Conservation (phyloP, 2,797 vertebrate genomes). For the Lagothrix lagotricha region DNA sequence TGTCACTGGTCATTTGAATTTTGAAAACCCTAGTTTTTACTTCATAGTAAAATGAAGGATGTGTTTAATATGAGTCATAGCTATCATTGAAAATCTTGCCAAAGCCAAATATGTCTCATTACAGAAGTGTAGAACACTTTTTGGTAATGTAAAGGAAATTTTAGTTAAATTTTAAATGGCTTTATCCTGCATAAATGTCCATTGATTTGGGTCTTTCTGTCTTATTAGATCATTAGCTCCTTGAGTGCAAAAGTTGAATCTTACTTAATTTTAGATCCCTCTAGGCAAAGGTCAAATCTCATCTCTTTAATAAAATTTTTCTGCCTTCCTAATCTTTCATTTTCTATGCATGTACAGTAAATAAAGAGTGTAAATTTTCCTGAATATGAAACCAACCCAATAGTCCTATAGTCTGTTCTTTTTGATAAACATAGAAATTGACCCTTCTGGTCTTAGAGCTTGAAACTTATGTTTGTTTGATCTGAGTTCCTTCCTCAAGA, state of each 20-base stretch:
- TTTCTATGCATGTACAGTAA: not conserved
- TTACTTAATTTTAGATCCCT: not conserved
- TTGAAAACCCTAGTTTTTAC: not conserved
- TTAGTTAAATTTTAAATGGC: not conserved
- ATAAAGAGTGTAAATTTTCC: not conserved
- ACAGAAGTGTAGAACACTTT: not conserved
- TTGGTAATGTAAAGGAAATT: not conserved
- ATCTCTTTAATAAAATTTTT: not conserved
- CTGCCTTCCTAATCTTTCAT: not conserved
- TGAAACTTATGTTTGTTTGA: no score
- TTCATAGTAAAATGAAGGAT: not conserved
- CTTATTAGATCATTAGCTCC: not conserved
- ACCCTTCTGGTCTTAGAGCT: no score
- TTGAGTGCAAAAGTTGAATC: not conserved
- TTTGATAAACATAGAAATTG: no score
- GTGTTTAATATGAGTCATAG: not conserved
- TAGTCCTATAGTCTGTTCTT: no score
- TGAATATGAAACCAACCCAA: not conserved
- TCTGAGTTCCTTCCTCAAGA: no score
- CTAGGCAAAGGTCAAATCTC: not conserved
- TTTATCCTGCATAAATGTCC: not conserved
- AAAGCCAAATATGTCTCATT: not conserved
- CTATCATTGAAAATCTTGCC: not conserved
- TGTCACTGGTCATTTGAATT: not conserved
- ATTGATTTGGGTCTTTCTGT: not conserved